phyloP scores from a whole-genome alignment of 2,888 invertebrate species.

The Lamproptera curius region DNA sequence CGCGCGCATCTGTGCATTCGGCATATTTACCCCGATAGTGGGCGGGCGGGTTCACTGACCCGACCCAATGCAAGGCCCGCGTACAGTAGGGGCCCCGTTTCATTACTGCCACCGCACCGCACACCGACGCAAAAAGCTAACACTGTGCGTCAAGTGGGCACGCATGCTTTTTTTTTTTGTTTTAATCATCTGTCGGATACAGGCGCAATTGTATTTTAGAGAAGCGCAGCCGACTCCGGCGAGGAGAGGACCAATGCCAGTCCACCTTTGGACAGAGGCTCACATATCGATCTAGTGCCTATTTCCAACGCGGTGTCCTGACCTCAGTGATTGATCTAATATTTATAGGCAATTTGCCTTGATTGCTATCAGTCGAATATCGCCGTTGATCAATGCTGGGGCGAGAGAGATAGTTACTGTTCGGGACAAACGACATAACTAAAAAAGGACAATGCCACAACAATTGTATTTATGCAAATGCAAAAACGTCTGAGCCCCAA shows the following conservation, averaged over 20 bases:
- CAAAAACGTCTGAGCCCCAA: constrained; percentile 10
- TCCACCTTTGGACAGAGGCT: constrained; percentile 36
- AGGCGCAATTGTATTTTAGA: constrained; percentile 33
- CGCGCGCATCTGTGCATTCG: constrained; percentile 78
- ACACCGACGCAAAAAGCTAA: constrained; percentile 65
- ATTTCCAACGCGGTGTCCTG: constrained; percentile 49
- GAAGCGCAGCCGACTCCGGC: constrained; percentile 23
- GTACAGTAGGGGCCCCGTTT: constrained; percentile 65
- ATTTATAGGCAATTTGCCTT: constrained; percentile 50
- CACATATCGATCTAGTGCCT: constrained; percentile 60
- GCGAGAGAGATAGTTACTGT: not conserved
- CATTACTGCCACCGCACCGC: constrained; percentile 66
- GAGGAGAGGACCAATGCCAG: constrained; percentile 29
- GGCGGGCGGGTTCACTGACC: constrained; percentile 75
- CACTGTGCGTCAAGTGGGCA: constrained; percentile 69
- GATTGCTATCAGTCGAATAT: constrained; percentile 29
- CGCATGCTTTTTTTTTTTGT: constrained; percentile 45
- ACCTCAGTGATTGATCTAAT: constrained; percentile 56
- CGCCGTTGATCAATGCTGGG: not conserved
- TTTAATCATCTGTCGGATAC: constrained; percentile 34
- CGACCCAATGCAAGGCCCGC: constrained; percentile 75
- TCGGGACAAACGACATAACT: constrained; percentile 10
- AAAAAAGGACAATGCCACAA: constrained; percentile 10
- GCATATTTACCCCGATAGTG: constrained; percentile 77
- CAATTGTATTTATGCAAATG: constrained; percentile 1